Percentiles rank a stretch among this genome's conserved stretches.
These are phyloP conservation scores for Campylomormyrus numenius DNA, from an alignment of 2,113 vertebrate genomes.

Conservation along the genomic window DNA sequence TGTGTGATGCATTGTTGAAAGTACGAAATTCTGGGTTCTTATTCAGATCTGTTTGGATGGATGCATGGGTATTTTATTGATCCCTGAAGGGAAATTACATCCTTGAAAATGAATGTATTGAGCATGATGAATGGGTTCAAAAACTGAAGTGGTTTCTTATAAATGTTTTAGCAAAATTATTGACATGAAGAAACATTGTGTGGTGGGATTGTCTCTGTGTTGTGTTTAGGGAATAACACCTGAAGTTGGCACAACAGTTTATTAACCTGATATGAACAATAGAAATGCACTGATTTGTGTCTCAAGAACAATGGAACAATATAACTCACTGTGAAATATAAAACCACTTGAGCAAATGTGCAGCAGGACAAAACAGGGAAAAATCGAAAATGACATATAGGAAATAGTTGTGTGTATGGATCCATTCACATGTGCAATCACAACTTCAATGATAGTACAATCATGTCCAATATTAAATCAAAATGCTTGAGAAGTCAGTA, in stretches of 20 bases:
- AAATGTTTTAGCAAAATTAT: not conserved
- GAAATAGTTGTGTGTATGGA: not conserved
- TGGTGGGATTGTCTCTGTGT: not conserved
- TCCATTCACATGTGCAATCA: not conserved
- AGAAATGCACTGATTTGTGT: not conserved
- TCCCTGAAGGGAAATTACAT: not conserved
- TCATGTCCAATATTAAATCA: not conserved
- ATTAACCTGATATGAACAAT: not conserved
- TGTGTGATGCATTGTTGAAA: not conserved
- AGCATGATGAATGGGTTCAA: not conserved
- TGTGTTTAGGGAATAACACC: not conserved
- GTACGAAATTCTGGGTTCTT: not conserved
- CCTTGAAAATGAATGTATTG: not conserved
- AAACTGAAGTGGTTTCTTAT: not conserved
- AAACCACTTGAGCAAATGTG: not conserved
- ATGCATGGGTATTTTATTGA: not conserved
- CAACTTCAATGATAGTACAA: not conserved
- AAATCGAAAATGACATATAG: not conserved
- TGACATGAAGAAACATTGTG: not conserved
- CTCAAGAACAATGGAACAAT: not conserved
- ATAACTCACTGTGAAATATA: not conserved
- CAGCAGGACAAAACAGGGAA: not conserved
- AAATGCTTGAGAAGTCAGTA: not conserved
- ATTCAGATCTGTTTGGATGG: not conserved
- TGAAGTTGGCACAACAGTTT: not conserved